phyloP scores from a whole-genome alignment of 1,140 invertebrate species.

The Apis laboriosa region DNA sequence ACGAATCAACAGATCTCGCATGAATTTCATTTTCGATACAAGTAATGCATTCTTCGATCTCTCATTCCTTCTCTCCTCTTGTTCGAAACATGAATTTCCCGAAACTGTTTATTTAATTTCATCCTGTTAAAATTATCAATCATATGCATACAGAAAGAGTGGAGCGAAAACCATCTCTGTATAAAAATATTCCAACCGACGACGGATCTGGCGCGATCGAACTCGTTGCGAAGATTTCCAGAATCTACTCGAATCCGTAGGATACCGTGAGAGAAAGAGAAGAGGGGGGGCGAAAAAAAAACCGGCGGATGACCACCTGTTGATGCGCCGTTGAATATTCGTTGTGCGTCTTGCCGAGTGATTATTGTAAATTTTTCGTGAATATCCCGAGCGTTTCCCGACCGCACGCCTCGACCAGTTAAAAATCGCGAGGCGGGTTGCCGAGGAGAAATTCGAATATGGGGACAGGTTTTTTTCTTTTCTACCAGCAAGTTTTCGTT shows the following conservation, averaged over 20 bases:
- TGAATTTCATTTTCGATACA: too few species aligned
- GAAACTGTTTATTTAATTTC: too few species aligned
- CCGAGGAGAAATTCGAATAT: neutral
- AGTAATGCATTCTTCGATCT: too few species aligned
- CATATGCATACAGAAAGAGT: too few species aligned
- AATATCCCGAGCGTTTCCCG: neutral
- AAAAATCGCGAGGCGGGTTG: neutral
- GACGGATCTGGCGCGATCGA: neutral
- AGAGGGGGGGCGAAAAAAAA: conserved; percentile 34
- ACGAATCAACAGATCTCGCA: too few species aligned
- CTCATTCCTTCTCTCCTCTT: too few species aligned
- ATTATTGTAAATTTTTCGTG: conserved; percentile 64
- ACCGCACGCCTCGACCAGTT: neutral
- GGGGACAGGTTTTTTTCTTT: too few species aligned
- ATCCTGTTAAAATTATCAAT: too few species aligned
- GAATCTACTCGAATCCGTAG: conserved; percentile 49
- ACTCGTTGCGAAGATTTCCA: conserved; percentile 30
- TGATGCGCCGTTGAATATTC: conserved; percentile 68
- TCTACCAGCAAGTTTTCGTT: too few species aligned
- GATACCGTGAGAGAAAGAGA: conserved; percentile 38
- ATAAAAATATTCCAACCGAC: neutral
- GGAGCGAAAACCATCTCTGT: too few species aligned
- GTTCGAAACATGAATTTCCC: too few species aligned
- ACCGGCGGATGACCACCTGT: conserved; percentile 64
- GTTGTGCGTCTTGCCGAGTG: conserved; percentile 58